A percentile compares a stretch with the other conserved stretches of the same genome.
phyloP scores from a whole-genome alignment of 2,888 invertebrate species.

The Euplexia lucipara region DNA sequence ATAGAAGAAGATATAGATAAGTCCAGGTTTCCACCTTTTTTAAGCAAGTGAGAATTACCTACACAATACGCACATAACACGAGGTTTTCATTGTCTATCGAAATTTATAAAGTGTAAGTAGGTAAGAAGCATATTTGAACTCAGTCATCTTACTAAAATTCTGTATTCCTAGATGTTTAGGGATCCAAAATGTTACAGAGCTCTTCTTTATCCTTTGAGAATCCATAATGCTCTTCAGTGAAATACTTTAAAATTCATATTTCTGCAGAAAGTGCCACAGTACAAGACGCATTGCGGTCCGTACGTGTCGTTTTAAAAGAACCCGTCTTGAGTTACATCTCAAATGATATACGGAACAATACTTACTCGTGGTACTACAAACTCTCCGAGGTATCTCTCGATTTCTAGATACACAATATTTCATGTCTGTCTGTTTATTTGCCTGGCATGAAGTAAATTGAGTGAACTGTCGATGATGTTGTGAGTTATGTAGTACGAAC shows the following conservation, averaged over 20 bases:
- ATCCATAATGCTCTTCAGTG: conserved; percentile 22
- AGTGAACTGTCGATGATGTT: conserved; percentile 15
- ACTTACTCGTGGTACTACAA: conserved; percentile 3
- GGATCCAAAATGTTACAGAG: background rate
- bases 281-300: conserved; percentile 41
- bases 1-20: no score
- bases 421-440: conserved; percentile 30
- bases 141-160: no score
- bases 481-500: background rate
- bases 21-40: no score
- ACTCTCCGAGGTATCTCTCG: conserved; percentile 24
- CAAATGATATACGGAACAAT: conserved; percentile 6
- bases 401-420: conserved; percentile 31
- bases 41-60: no score
- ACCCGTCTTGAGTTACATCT: conserved; percentile 7
- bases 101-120: background rate
- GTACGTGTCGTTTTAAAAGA: conserved; percentile 25
- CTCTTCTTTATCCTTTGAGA: conserved; percentile 21
- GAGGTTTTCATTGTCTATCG: no score
- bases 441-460: conserved; percentile 34
- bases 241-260: conserved; percentile 43
- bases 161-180: background rate
- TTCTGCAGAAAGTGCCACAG: conserved; percentile 5
- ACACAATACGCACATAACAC: no score
- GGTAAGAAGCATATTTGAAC: no score